Conservation (phyloP, 1,140 invertebrate genomes). For the Epicauta chinensis region DNA sequence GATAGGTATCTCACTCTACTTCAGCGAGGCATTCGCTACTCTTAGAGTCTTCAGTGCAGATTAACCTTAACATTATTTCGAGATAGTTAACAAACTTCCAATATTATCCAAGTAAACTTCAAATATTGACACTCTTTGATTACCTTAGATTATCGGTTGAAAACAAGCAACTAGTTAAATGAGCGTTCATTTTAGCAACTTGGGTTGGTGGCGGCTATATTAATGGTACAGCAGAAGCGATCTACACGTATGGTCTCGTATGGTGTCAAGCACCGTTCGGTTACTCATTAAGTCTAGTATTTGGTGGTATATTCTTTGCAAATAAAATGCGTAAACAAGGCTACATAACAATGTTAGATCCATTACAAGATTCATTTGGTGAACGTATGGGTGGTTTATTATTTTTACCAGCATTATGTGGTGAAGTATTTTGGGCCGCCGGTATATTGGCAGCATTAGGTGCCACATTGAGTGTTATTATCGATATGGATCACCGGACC, state of each 20-base stretch:
- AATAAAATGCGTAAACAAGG: conserved; percentile 95
- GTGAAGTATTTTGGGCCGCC: conserved; percentile 57
- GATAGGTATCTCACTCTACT: too few relatives aligned
- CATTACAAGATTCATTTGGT: conserved; percentile 92
- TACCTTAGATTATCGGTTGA: not conserved
- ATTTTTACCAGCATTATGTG: conserved; percentile 93
- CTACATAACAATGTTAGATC: conserved; percentile 98
- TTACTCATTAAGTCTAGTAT: conserved; percentile 88
- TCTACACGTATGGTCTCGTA: conserved; percentile 84
- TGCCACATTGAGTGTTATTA: conserved; percentile 92
- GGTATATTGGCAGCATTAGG: conserved; percentile 50
- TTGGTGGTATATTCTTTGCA: conserved; percentile 96
- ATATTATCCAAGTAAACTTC: too few relatives aligned
- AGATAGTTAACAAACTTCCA: too few relatives aligned
- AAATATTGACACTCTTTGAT: not conserved
- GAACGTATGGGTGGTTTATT: conserved; percentile 94
- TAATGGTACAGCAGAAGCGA: conserved; percentile 95
- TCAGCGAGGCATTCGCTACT: too few relatives aligned
- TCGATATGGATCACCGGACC: conserved; percentile 87
- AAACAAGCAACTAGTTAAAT: too few relatives aligned
- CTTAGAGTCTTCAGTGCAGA: too few relatives aligned
- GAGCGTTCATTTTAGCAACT: conserved; percentile 61
- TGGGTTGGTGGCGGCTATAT: conserved; percentile 99
- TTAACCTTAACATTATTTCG: too few relatives aligned
- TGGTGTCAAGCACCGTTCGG: conserved; percentile 98